Base-by-base conservation (phyloP, 1,140 invertebrate genomes). In the Tetraneura akinire region DNA sequence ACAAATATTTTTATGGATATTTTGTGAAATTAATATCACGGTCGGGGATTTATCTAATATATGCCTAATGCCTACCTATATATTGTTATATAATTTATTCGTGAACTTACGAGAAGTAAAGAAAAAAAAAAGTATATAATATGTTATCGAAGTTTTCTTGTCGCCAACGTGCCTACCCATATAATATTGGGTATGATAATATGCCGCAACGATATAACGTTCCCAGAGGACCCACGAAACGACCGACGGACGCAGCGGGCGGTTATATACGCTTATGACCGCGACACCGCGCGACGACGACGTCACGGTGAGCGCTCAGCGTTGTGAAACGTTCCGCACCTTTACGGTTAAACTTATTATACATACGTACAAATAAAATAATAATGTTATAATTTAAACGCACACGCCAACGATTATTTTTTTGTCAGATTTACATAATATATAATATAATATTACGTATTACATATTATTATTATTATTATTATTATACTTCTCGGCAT, bases 311-410 rank as follows among this genome's bases (percentile, higher is more conserved):
- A 16, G 60, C 26, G 29, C 9, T 3, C 16, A 3, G 60, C 60
- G 60, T 62, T 62, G 60, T 62, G 60, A 62, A 62, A 62, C 60
- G 60, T 32, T 62, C 60, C 60, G 60, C 60, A n/a, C 60, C 60
- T 62, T n/a, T 18, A 62, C 32, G 16, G 26, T 62, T 62, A 37
- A 62, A 62, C 60, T 16, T 62, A 62, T n/a, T n/a, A n/a, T n/a
- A n/a, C 32, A 37, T 32, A 62, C 60, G 29, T 32, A 62, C n/a
- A 62, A 62, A 62, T 62, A 62, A 32, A 29, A 29, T 62, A 62
- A 62, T 62, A 32, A 32, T 26, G 9, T 32, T 18, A 62, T 32
- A 62, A 32, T 62, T 62, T 32, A 62, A 29, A 62, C 26, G n/a
- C 26, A 62, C 60, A 62, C 32, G 18, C 32, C n/a, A n/a, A 29